A percentile compares a stretch with the other conserved stretches of the same genome.
phyloP scores from a whole-genome alignment of 1,140 invertebrate genomes.

The Halesus radiatus region DNA sequence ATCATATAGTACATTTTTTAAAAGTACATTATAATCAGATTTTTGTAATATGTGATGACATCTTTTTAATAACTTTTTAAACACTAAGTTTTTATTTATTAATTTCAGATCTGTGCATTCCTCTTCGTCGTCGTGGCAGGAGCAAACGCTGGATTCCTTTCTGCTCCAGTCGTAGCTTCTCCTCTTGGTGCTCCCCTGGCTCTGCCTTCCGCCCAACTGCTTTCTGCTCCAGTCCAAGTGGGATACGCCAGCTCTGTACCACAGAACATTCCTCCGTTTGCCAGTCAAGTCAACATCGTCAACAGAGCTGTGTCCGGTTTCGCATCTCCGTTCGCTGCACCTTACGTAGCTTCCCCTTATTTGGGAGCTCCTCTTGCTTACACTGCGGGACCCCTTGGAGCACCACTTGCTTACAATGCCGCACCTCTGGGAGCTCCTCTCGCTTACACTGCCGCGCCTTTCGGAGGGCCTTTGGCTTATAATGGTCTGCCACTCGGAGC shows the following conservation, averaged over 20 bases:
- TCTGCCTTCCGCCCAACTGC: constrained; percentile 38
- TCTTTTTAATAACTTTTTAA: too few species aligned
- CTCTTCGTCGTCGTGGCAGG: constrained; percentile 40
- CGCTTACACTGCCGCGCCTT: constrained; percentile 60
- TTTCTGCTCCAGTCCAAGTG: constrained; percentile 60
- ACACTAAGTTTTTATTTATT: too few species aligned
- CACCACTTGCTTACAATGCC: constrained; percentile 57
- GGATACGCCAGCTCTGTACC: constrained; percentile 67
- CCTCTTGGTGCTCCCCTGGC: constrained; percentile 57
- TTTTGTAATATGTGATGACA: too few species aligned
- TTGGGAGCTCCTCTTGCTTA: constrained; percentile 24
- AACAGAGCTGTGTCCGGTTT: constrained; percentile 64
- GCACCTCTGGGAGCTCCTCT: constrained; percentile 58
- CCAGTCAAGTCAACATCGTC: constrained; percentile 69
- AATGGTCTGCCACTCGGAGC: constrained; percentile 49
- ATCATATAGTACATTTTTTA: too few species aligned
- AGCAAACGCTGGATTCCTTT: constrained; percentile 41
- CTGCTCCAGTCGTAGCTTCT: constrained; percentile 55
- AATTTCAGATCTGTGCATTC: constrained; percentile 47
- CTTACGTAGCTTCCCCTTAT: constrained; percentile 43
- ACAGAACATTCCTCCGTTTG: constrained; percentile 71
- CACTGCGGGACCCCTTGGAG: constrained; percentile 51
- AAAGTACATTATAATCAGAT: too few species aligned
- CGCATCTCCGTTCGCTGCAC: constrained; percentile 57
- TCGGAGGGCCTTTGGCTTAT: constrained; percentile 55